These are phyloP conservation scores for Norana najaformis DNA, from an alignment of 2,888 invertebrate genomes.

Conservation along the genomic window DNA sequence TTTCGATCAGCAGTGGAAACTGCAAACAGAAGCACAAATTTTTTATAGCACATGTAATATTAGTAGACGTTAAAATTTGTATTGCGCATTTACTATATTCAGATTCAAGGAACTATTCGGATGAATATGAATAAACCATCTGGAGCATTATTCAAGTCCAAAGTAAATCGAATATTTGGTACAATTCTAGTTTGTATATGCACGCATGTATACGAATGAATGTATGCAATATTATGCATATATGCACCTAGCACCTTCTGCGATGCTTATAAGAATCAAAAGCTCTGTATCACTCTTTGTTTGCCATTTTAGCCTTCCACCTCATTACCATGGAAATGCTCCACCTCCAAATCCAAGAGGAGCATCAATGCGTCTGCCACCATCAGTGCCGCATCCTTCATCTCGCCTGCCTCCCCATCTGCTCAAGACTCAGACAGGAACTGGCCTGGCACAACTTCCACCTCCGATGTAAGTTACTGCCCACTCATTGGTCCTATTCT, in stretches of 20 bases:
- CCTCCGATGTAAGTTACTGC: constrained; percentile 1
- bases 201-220: neutral
- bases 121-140: too few relatives aligned
- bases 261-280: neutral
- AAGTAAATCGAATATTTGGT: too few relatives aligned
- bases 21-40: too few relatives aligned
- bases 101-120: too few relatives aligned
- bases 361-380: neutral
- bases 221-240: too few relatives aligned
- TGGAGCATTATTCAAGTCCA: too few relatives aligned
- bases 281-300: neutral
- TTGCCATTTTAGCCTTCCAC: neutral
- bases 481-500: neutral
- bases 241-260: neutral
- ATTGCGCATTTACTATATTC: too few relatives aligned
- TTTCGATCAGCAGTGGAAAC: too few relatives aligned
- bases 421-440: neutral
- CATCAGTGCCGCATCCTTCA: neutral
- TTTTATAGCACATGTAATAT: too few relatives aligned
- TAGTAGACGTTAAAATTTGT: too few relatives aligned
- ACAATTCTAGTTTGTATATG: too few relatives aligned
- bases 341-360: neutral
- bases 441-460: neutral
- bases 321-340: neutral
- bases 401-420: constrained; percentile 9